phyloP scores from a whole-genome alignment of 2,888 invertebrate genomes.

The Torymus tubicola region DNA sequence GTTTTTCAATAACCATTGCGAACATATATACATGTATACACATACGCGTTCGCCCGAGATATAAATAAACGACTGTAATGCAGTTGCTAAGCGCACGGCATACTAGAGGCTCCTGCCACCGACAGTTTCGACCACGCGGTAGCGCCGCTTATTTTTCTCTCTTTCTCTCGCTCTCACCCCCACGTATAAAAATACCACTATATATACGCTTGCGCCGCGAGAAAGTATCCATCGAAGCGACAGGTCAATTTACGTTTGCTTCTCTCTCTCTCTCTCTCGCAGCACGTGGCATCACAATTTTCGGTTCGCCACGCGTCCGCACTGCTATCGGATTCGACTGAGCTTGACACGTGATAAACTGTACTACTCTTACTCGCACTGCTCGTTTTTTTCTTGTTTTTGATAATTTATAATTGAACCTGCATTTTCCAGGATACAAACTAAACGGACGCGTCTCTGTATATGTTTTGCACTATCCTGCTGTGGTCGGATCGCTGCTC shows the following conservation, averaged over 20 bases:
- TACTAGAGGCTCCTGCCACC: too few relatives aligned
- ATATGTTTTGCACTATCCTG: too few relatives aligned
- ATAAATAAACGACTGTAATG: too few relatives aligned
- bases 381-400: not conserved
- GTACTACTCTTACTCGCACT: conserved; percentile 24
- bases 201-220: not conserved
- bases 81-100: too few relatives aligned
- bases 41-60: too few relatives aligned
- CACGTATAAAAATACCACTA: too few relatives aligned
- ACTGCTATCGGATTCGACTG: conserved; percentile 40
- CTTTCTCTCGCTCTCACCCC: too few relatives aligned
- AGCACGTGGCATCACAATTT: conserved; percentile 58
- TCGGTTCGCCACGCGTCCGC: conserved; percentile 48
- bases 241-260: conserved; percentile 65
- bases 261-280: not conserved
- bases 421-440: conserved; percentile 13
- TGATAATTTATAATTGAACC: too few relatives aligned
- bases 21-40: too few relatives aligned
- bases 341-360: conserved; percentile 44
- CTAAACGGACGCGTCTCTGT: conserved; percentile 8
- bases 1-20: too few relatives aligned
- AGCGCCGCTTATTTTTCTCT: conserved; percentile 44
- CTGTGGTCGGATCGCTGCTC: too few relatives aligned
- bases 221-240: conserved; percentile 61
- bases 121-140: not conserved